Percentiles rank a stretch among this genome's conserved stretches.
These are phyloP conservation scores for Ramphastos sulfuratus DNA, from an alignment of 2,113 vertebrate genomes.

Conservation along the genomic window DNA sequence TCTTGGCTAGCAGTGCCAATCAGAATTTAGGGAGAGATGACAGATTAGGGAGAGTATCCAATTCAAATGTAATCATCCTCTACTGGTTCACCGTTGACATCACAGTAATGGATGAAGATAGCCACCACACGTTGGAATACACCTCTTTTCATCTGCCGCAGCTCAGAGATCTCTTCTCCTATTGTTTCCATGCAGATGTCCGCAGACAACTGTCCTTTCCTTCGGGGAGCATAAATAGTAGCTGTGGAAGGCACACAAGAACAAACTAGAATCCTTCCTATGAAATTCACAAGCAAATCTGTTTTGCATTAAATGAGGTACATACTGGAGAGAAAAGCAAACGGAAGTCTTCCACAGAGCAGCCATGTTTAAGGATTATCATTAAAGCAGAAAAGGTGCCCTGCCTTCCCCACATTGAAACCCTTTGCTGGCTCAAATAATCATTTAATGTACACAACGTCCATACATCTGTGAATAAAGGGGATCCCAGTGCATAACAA, in stretches of 20 bases:
- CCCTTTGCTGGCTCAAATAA: neutral
- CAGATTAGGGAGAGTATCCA: neutral
- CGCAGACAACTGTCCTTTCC: constrained; percentile 95
- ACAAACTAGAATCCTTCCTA: neutral
- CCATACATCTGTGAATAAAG: neutral
- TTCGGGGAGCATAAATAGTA: constrained; percentile 94
- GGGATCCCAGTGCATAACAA: neutral
- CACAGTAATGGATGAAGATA: constrained; percentile 97
- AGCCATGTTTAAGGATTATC: neutral
- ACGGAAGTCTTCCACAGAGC: accelerated
- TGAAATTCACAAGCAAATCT: neutral
- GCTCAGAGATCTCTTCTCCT: constrained; percentile 96
- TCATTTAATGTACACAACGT: neutral
- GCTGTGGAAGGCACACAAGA: constrained; percentile 70
- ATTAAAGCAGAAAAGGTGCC: neutral
- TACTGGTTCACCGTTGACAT: constrained; percentile 93
- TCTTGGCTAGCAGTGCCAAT: constrained; percentile 22
- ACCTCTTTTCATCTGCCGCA: constrained; percentile 87
- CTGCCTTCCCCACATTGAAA: neutral
- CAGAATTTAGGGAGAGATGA: neutral
- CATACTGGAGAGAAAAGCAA: neutral
- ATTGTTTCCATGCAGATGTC: constrained; percentile 99
- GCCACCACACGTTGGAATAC: constrained; percentile 95
- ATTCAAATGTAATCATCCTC: constrained; percentile 94
- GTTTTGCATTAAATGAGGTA: neutral